Evolutionary conservation across 2,888 invertebrate species (phyloP).

Genomic region (Troides aeacus): DNA sequence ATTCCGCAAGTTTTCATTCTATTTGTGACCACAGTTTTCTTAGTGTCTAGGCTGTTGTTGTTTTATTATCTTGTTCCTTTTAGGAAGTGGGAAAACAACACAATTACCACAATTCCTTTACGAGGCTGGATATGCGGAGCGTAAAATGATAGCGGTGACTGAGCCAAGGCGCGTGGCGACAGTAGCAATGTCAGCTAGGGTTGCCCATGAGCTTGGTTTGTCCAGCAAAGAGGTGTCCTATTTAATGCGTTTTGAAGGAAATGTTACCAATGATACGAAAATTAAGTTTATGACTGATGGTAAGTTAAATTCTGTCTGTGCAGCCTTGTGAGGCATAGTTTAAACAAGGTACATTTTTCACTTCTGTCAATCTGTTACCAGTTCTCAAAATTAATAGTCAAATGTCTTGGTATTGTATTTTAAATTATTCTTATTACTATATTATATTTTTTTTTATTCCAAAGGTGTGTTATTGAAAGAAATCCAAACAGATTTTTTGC

Average conservation of each 20-base stretch:
- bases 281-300: conserved; percentile 99
- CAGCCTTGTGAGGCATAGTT: too few species aligned
- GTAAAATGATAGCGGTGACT: conserved; percentile 94
- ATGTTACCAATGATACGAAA: conserved; percentile 90
- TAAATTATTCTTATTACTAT: not conserved
- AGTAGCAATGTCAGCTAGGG: conserved; percentile 96
- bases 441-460: conserved; percentile 33
- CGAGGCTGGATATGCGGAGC: conserved; percentile 94
- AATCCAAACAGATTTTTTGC: conserved; percentile 88
- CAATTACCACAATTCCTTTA: conserved; percentile 99
- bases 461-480: conserved; percentile 94
- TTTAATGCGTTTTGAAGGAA: conserved; percentile 97
- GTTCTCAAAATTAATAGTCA: too few species aligned
- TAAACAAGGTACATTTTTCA: too few species aligned
- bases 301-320: conserved; percentile 38
- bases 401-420: too few species aligned
- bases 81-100: conserved; percentile 96
- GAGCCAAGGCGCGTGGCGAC: conserved; percentile 99
- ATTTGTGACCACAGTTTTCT: not conserved
- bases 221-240: conserved; percentile 88
- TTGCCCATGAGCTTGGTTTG: conserved; percentile 93
- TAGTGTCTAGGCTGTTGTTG: not conserved
- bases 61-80: conserved; percentile 21
- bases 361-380: too few species aligned
- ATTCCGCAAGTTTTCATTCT: not conserved